Percentiles rank a stretch among this genome's conserved stretches.
Evolutionary conservation across 2,113 vertebrate genomes (phyloP).

Genomic region (Verasper variegatus): DNA sequence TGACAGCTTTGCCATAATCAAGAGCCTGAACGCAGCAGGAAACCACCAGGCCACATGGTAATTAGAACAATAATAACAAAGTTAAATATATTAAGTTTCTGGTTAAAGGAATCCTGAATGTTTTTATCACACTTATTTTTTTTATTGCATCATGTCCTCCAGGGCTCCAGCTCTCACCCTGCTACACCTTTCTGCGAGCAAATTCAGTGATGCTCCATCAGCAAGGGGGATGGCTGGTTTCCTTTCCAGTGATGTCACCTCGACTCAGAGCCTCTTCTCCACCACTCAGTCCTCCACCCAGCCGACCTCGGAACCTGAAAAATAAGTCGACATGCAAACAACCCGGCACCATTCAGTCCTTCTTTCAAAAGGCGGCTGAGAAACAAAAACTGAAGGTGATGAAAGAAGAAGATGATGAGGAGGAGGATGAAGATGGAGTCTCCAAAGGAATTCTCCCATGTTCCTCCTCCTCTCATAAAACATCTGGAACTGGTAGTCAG

Average conservation of each 20-base stretch:
- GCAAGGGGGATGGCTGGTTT: constrained; percentile 86
- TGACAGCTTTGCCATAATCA: constrained; percentile 90
- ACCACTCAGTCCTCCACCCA: constrained; percentile 41
- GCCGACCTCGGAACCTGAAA: constrained; percentile 34
- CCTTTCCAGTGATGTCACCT: constrained; percentile 79
- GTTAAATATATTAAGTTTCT: not conserved
- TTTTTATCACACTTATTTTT: not conserved
- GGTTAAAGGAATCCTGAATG: not conserved
- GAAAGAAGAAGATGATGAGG: constrained; percentile 15
- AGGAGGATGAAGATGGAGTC: not conserved
- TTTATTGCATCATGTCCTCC: constrained; percentile 24
- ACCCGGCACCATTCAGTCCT: constrained; percentile 83
- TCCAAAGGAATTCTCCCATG: not conserved
- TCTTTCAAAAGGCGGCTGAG: constrained; percentile 88
- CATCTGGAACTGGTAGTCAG: constrained; percentile 4
- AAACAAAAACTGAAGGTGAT: constrained; percentile 73
- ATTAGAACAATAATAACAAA: constrained; percentile 20
- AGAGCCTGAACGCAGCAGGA: constrained; percentile 89
- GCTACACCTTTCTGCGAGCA: constrained; percentile 89
- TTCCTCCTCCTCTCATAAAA: not conserved
- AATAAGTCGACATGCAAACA: constrained; percentile 54
- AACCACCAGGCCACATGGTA: constrained; percentile 90
- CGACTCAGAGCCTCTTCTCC: constrained; percentile 61
- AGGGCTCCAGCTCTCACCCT: constrained; percentile 92
- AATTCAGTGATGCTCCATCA: constrained; percentile 84